Evolutionary conservation across 1,140 invertebrate genomes (phyloP).

Genomic region (Calycopis cecrops): DNA sequence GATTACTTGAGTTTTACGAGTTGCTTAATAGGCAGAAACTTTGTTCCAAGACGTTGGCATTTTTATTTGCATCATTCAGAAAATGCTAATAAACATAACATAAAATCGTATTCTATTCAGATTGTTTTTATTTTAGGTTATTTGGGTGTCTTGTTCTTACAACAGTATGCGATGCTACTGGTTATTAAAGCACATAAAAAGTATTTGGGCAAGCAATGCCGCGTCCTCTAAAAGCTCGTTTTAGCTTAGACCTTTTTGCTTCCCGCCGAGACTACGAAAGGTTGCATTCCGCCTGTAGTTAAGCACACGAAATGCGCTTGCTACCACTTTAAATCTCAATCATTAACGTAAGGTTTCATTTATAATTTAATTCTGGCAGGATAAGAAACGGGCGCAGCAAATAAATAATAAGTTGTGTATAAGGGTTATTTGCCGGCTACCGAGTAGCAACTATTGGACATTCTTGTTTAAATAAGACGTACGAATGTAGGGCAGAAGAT

Average conservation of each 20-base stretch:
- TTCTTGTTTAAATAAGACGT: constrained; percentile 20
- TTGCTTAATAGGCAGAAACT: no score
- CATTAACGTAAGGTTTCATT: no score
- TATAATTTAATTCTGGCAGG: no score
- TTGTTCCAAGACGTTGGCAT: no score
- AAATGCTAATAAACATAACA: no score
- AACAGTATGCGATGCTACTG: no score
- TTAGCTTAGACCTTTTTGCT: constrained; percentile 57
- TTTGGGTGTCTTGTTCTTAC: no score
- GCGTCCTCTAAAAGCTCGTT: constrained; percentile 50
- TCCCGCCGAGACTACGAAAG: constrained; percentile 39
- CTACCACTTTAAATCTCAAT: no score
- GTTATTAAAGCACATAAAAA: constrained; percentile 6
- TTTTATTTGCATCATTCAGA: no score
- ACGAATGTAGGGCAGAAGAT: constrained; percentile 46
- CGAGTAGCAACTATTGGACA: constrained; percentile 7
- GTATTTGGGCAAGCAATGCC: constrained; percentile 48
- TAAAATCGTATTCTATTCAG: no score
- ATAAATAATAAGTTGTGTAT: not conserved
- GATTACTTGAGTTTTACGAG: no score
- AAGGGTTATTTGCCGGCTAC: constrained; percentile 16
- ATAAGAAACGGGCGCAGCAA: not conserved
- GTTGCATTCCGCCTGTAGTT: constrained; percentile 50
- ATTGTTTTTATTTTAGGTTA: no score
- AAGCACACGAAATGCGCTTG: not conserved